These are phyloP conservation scores for Manis pentadactyla DNA, from an alignment of 2,797 vertebrate species.

Conservation along the genomic window DNA sequence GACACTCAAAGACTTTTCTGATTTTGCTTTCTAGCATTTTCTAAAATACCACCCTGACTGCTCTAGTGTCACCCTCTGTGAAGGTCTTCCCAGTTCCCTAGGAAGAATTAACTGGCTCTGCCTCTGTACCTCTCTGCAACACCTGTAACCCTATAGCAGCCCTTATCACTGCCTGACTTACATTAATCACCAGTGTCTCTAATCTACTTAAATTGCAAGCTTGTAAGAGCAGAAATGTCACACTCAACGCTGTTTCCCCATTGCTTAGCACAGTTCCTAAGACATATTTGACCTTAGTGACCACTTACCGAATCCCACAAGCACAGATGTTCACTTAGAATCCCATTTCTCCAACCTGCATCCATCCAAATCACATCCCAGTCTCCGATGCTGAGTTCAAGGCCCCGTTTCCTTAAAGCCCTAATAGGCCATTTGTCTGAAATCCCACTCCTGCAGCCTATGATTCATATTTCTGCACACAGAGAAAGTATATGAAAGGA, in stretches of 20 bases:
- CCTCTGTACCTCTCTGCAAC: background rate
- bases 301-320: background rate
- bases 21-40: conserved; percentile 4
- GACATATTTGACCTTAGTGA: background rate
- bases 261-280: background rate
- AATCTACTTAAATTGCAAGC: background rate
- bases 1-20: background rate
- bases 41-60: background rate
- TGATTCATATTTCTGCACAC: background rate
- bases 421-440: conserved; percentile 12
- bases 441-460: background rate
- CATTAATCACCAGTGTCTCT: background rate
- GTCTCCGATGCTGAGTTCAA: background rate
- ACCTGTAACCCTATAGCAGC: background rate
- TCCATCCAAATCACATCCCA: background rate
- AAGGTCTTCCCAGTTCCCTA: background rate
- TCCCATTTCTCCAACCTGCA: background rate
- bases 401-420: background rate
- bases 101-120: background rate
- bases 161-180: background rate
- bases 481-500: background rate
- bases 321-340: background rate
- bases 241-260: background rate
- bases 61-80: background rate
- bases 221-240: background rate